Conservation (phyloP, 2,113 vertebrate genomes). For the Meles meles region DNA sequence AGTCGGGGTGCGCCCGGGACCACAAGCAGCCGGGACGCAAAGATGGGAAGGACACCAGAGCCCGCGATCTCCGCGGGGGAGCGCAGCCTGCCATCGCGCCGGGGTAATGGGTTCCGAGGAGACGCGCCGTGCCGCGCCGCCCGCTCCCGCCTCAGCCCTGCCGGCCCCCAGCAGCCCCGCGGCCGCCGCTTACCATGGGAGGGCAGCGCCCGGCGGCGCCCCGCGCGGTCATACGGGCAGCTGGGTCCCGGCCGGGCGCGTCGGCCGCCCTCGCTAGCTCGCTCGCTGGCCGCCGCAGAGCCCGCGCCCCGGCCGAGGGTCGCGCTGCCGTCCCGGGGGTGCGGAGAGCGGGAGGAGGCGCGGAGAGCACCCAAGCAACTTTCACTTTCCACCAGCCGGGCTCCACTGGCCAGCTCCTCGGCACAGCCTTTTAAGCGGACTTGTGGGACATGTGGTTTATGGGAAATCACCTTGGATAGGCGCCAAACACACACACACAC, state of each 20-base stretch:
- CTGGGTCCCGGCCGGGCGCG: slow-evolving; percentile 55
- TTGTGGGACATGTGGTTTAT: slow-evolving; percentile 81
- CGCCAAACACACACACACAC: slow-evolving; percentile 66
- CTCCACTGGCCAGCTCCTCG: slow-evolving; percentile 65
- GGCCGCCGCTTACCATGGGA: slow-evolving; percentile 63
- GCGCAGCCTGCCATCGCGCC: not conserved
- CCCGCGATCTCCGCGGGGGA: not conserved
- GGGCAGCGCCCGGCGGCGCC: slow-evolving; percentile 72
- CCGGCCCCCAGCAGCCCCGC: not conserved
- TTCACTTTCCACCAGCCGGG: slow-evolving; percentile 73
- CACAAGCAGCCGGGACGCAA: not conserved
- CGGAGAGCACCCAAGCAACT: slow-evolving; percentile 52
- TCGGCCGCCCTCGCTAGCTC: slow-evolving; percentile 52
- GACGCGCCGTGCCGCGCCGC: not conserved
- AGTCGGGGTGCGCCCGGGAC: not conserved
- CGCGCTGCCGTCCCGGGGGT: slow-evolving; percentile 18
- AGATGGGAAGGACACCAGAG: not conserved
- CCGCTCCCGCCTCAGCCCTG: not conserved
- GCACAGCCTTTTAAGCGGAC: slow-evolving; percentile 76
- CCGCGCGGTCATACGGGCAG: slow-evolving; percentile 56
- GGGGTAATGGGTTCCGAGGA: not conserved
- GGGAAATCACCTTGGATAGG: slow-evolving; percentile 81
- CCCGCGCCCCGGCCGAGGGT: slow-evolving; percentile 48
- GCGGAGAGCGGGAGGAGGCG: not conserved
- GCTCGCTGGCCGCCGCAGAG: slow-evolving; percentile 27